Evolutionary conservation across 1,140 invertebrate species (phyloP).

Genomic region (Bombus cullumanus): DNA sequence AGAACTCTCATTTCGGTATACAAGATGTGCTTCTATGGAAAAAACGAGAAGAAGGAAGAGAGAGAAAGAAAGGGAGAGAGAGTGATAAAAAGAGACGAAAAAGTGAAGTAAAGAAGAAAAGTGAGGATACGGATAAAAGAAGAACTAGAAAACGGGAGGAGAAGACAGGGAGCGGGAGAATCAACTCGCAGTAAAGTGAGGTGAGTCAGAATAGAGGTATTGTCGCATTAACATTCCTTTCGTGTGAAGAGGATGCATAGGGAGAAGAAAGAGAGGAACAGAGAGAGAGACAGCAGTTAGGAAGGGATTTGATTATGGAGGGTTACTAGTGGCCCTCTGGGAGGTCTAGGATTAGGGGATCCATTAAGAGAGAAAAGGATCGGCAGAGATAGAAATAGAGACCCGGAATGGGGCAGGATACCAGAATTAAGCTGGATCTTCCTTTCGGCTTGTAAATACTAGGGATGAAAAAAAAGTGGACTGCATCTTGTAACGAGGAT

Average conservation of each 20-base stretch:
- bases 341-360: constrained; percentile 39
- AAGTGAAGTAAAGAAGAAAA: constrained; percentile 29
- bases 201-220: constrained; percentile 69
- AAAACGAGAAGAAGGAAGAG: constrained; percentile 22
- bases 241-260: constrained; percentile 78
- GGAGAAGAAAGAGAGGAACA: constrained; percentile 37
- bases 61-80: not conserved
- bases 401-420: constrained; percentile 37
- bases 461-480: constrained; percentile 30
- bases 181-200: constrained; percentile 47
- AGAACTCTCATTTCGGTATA: constrained; percentile 45
- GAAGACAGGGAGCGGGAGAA: constrained; percentile 41
- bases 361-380: constrained; percentile 13
- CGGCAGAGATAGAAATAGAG: constrained; percentile 49
- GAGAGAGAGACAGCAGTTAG: constrained; percentile 68
- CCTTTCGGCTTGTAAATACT: constrained; percentile 40
- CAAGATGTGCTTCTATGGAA: constrained; percentile 36
- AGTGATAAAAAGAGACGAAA: not conserved
- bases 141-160: not conserved
- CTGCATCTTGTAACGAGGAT: constrained; percentile 38
- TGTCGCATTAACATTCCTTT: constrained; percentile 83
- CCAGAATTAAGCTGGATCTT: constrained; percentile 56
- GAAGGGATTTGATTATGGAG: constrained; percentile 82
- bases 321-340: constrained; percentile 64
- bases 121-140: constrained; percentile 13